Evolutionary conservation across 2,797 vertebrate genomes (phyloP), one percentile per base, ranked within the genome.

Genomic region (Argyrosomus regius): DNA sequence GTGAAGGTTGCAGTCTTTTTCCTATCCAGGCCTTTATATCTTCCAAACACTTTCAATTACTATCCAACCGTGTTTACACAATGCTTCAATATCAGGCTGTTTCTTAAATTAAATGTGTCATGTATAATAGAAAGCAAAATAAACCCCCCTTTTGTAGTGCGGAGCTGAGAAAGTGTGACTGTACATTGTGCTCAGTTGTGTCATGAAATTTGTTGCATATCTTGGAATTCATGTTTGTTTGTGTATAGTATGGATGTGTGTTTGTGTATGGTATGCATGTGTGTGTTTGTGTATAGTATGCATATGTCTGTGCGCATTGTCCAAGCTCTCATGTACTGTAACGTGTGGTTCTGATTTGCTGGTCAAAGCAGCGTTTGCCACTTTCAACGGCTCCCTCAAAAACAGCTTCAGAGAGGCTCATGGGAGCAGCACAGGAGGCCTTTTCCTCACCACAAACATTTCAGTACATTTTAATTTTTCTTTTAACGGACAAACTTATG

Each of bases 381-480:
- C 65, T 77, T 75, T 71, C 67, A 53, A 67, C 64, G 1, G 48
- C 67, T 74, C 48, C 59, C 60, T 62, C 41, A 22, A 46, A 39
- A 76, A 64, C 56, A 4, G 62, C 58, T 69, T 61, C 24, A 24
- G 75, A 77, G 63, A 75, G 52, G 46, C 77, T 74, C 48, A 49
- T 8, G 46, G 65, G 49, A 60, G 58, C 54, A 53, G 62, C 56
- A 57, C 63, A 67, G 74, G 72, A 86, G 80, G 64, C 59, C 45
- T 76, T 81, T 28, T 58, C 78, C 62, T 75, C 39, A 7, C 79
- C 80, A 72, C 79, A 75, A 78, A 80, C 65, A 75, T 79, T 85
- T 83, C 76, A 80, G 64, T 78, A 72, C 79, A 52, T 76, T 64
- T 60, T 13, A 24, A n/a, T 39, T 46, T 68, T 71, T 74, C 0